A percentile compares a stretch with the other conserved stretches of the same genome.
phyloP scores from a whole-genome alignment of 2,888 invertebrate species.

The Tanaodytes sp. region DNA sequence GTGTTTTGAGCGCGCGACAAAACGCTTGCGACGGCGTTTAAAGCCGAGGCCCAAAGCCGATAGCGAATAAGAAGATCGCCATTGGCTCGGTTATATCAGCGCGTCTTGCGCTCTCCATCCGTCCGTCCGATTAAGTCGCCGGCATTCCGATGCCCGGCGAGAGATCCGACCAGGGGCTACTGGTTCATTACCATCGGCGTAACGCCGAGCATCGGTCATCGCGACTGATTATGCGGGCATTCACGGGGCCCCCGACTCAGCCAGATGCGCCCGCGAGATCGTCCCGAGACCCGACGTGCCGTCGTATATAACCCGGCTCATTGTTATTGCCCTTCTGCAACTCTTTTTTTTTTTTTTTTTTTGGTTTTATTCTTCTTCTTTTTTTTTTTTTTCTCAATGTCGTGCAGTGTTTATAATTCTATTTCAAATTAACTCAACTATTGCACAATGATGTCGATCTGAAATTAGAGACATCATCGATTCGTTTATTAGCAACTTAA shows the following conservation, averaged over 20 bases:
- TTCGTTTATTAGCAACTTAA: too few relatives aligned
- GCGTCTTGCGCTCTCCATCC: slow-evolving; percentile 29
- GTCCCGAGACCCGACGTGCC: slow-evolving; percentile 30
- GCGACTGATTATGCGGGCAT: slow-evolving; percentile 47
- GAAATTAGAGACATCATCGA: too few relatives aligned
- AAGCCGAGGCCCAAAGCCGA: slow-evolving; percentile 38
- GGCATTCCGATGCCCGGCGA: slow-evolving; percentile 44
- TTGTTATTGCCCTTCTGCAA: slow-evolving; percentile 38
- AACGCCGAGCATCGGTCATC: slow-evolving; percentile 55
- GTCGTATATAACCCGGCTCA: slow-evolving; percentile 33
- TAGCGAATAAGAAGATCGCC: slow-evolving; percentile 36
- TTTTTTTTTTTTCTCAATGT: too few relatives aligned
- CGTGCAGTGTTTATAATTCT: too few relatives aligned
- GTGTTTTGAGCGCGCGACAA: slow-evolving; percentile 39
- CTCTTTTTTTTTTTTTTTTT: too few relatives aligned
- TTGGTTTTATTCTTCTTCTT: background rate
- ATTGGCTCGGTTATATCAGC: slow-evolving; percentile 47
- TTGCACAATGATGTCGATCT: too few relatives aligned
- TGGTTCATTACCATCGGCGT: slow-evolving; percentile 54
- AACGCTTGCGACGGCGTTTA: slow-evolving; percentile 48
- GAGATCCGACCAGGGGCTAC: slow-evolving; percentile 47
- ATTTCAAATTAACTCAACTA: too few relatives aligned
- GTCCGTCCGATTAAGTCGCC: slow-evolving; percentile 45
- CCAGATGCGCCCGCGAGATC: slow-evolving; percentile 28
- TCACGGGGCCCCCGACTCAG: slow-evolving; percentile 15